phyloP scores from a whole-genome alignment of 1,140 invertebrate species.

The Limonius californicus region DNA sequence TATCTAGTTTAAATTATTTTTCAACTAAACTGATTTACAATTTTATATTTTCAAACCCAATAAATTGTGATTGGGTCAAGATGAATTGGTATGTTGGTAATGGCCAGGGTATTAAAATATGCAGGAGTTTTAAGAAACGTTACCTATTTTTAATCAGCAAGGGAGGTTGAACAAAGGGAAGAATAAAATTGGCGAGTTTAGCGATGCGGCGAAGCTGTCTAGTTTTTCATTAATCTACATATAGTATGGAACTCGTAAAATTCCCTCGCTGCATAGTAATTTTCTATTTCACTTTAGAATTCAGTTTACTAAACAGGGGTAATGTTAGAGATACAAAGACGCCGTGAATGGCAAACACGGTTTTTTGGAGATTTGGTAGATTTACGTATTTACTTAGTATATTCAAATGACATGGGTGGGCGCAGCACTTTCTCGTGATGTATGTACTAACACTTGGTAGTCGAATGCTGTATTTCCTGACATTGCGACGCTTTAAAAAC shows the following conservation, averaged over 20 bases:
- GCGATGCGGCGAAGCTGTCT: too few relatives aligned
- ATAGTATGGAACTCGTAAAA: slow-evolving; percentile 1
- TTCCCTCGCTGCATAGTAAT: slow-evolving; percentile 2
- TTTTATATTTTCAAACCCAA: too few relatives aligned
- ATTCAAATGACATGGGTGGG: slow-evolving; percentile 14
- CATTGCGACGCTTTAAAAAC: slow-evolving; percentile 27
- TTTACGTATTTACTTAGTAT: neutral
- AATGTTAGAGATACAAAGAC: neutral
- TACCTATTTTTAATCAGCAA: too few relatives aligned
- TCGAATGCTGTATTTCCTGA: slow-evolving; percentile 10
- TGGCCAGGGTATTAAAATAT: too few relatives aligned
- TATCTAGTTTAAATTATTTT: too few relatives aligned
- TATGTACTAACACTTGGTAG: slow-evolving; percentile 1
- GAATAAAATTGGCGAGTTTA: too few relatives aligned
- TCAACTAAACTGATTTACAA: too few relatives aligned
- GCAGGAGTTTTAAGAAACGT: too few relatives aligned
- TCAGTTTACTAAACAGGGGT: neutral
- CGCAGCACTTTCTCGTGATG: slow-evolving; percentile 5
- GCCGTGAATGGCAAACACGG: neutral
- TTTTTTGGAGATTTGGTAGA: neutral
- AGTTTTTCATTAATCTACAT: slow-evolving; percentile 7
- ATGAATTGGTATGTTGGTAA: too few relatives aligned
- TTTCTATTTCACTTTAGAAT: slow-evolving; percentile 8
- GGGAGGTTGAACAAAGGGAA: too few relatives aligned
- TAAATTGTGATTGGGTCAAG: too few relatives aligned